Conservation (phyloP, 2,113 vertebrate genomes). For the Myotis lucifugus region DNA sequence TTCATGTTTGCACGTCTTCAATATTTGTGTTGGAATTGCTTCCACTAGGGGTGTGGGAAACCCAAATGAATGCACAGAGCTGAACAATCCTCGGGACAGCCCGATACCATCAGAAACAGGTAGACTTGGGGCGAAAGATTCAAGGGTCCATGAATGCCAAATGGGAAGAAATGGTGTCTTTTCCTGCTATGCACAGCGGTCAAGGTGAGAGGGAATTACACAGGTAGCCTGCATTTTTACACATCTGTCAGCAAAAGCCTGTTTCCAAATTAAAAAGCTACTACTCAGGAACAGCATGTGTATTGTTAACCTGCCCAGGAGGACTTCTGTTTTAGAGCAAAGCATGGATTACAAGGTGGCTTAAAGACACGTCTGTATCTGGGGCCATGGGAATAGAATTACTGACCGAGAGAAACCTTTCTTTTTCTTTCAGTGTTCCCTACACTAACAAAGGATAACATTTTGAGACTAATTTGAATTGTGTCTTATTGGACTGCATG, state of each 20-base stretch:
- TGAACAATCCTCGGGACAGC: constrained; percentile 26
- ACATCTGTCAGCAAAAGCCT: constrained; percentile 77
- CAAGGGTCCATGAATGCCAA: constrained; percentile 67
- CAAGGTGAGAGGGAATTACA: constrained; percentile 63
- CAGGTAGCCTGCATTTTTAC: constrained; percentile 59
- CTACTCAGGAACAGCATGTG: constrained; percentile 28
- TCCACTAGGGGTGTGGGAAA: constrained; percentile 28
- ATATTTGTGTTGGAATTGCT: constrained; percentile 58
- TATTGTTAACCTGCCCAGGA: constrained; percentile 60
- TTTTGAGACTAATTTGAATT: neutral
- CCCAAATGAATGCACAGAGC: neutral
- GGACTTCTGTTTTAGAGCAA: constrained; percentile 40
- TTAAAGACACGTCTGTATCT: constrained; percentile 10
- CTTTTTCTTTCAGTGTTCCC: neutral
- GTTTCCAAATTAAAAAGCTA: constrained; percentile 66
- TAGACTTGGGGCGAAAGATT: constrained; percentile 61
- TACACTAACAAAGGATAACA: neutral
- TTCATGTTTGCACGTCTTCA: neutral
- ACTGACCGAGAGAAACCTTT: neutral
- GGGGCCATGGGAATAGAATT: neutral
- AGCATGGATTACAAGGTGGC: constrained; percentile 55
- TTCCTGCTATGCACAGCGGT: constrained; percentile 71
- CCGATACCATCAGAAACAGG: constrained; percentile 48
- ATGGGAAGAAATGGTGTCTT: constrained; percentile 64
- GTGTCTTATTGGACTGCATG: neutral